Percentiles rank a stretch among this genome's conserved stretches.
phyloP scores from a whole-genome alignment of 2,888 invertebrate genomes.

The Melangyna quadrimaculata region DNA sequence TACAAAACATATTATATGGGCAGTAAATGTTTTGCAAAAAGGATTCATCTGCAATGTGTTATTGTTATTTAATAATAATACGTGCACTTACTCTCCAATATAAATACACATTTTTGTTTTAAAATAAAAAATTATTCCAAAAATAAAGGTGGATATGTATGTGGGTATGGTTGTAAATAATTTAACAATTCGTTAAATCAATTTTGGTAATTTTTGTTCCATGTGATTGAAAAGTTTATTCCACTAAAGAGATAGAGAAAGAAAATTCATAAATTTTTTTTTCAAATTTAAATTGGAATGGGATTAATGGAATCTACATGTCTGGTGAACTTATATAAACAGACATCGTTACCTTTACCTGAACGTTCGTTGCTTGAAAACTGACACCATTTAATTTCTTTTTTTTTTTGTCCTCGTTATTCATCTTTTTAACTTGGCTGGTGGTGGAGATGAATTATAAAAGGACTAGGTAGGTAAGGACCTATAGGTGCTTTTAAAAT shows the following conservation, averaged over 20 bases:
- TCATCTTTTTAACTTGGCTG: background rate
- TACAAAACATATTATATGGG: background rate
- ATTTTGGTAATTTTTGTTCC: background rate
- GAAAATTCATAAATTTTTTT: background rate
- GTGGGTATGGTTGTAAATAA: background rate
- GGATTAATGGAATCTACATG: conserved; percentile 7
- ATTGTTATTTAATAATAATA: background rate
- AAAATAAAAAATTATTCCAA: background rate
- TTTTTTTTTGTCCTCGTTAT: background rate
- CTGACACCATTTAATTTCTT: conserved; percentile 7
- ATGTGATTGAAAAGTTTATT: background rate
- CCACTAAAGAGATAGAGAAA: background rate
- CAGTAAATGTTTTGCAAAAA: background rate
- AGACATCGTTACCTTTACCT: background rate
- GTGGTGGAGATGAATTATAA: background rate
- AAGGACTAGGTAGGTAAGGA: background rate
- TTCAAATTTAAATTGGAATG: background rate
- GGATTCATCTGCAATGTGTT: background rate
- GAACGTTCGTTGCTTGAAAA: background rate
- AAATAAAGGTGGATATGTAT: background rate
- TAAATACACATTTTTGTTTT: background rate
- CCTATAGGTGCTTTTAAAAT: background rate
- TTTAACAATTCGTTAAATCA: background rate
- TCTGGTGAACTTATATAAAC: background rate
- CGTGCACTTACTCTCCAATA: background rate